These are phyloP conservation scores for Luffia ferchaultella DNA, from an alignment of 2,888 invertebrate genomes.

Conservation along the genomic window DNA sequence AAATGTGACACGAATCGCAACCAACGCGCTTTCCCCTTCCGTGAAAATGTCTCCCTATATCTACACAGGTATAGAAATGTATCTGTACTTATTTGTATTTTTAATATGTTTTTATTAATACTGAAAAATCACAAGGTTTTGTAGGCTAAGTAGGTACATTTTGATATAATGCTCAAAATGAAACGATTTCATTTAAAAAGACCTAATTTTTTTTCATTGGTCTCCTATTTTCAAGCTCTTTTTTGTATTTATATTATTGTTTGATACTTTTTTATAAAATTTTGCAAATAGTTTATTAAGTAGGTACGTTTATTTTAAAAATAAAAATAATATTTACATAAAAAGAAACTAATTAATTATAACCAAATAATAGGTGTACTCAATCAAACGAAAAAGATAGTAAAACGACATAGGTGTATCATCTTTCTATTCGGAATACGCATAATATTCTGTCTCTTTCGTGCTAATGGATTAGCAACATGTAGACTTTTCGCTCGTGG, in stretches of 20 bases:
- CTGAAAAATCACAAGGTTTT: no score
- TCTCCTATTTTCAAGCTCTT: no score
- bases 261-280: no score
- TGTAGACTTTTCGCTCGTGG: background rate
- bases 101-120: no score
- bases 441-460: slow-evolving; percentile 32
- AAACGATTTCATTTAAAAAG: no score
- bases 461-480: slow-evolving; percentile 10
- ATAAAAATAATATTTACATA: background rate
- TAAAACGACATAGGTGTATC: slow-evolving; percentile 62
- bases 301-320: background rate
- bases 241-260: no score
- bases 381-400: slow-evolving; percentile 56
- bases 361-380: background rate
- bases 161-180: no score
- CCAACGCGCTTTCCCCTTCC: slow-evolving; percentile 46
- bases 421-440: slow-evolving; percentile 51
- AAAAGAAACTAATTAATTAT: background rate
- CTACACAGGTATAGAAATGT: slow-evolving; percentile 10
- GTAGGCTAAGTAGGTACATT: no score
- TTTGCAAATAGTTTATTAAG: no score
- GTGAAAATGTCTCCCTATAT: slow-evolving; percentile 36
- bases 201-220: no score
- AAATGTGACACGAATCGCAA: slow-evolving; percentile 29
- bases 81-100: no score